Evolutionary conservation across 2,888 invertebrate genomes (phyloP), one percentile per base, ranked within the genome.

Genomic region (Reticulitermes lucifugus): DNA sequence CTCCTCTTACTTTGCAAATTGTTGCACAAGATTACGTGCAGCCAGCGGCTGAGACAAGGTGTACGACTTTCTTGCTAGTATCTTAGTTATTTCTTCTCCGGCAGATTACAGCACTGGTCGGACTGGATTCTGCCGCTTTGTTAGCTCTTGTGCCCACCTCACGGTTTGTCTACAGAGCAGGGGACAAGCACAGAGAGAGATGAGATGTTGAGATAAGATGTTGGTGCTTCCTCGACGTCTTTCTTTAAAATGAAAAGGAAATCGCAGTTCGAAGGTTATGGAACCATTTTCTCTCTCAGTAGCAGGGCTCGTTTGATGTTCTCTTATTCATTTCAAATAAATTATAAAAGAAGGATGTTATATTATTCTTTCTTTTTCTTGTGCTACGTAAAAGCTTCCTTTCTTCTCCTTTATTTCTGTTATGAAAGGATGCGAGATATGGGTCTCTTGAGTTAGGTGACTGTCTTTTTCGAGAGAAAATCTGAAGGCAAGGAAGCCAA

Each of bases 261-360:
- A 59, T 59, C 79, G 59, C 35, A 25, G 35, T 65, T 70, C 43
- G 70, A 25, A 43, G 41, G n/a, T 22, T 43, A 25, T 81, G 46
- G 77, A 77, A 25, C 18, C 41, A 35, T 70, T 70, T 43, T 70
- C 25, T 25, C 41, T 29, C 14, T 22, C 60, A 22, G n/a, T 2
- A 65, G 25, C 51, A 41, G 60, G 60, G 41, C 79, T 79, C 77
- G 77, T 59, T 59, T 79, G 59, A 35, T 35, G 46, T 70, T 60
- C 70, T 81, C 70, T 81, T n/a, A 25, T 81, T 81, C 81, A 81
- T 70, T 81, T 81, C 81, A 81, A 81, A 81, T 65, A 43, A 81
- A 46, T 70, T 81, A 70, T 65, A 65, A 65, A 81, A 41, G 70
- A 60, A 70, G 65, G 46, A 70, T 41, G 41, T 77, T n/a, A 70